These are phyloP conservation scores for Grammomys surdaster DNA, from an alignment of 2,113 vertebrate genomes.

Conservation along the genomic window DNA sequence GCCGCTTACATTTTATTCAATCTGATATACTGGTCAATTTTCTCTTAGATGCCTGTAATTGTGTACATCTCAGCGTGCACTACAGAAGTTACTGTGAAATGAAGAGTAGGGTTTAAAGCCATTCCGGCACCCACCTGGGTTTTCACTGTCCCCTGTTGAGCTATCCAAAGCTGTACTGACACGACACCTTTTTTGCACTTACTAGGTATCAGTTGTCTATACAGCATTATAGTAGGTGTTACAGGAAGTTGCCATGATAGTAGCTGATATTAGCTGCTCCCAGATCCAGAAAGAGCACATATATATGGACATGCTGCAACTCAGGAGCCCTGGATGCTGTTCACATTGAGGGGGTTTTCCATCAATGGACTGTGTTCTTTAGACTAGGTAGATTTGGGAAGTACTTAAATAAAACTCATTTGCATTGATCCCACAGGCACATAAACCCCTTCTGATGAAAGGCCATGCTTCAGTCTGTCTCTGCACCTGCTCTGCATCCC, in stretches of 20 bases:
- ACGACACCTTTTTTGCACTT: background rate
- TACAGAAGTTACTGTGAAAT: background rate
- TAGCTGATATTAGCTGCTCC: background rate
- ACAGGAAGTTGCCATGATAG: background rate
- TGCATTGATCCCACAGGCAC: background rate
- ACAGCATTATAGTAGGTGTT: background rate
- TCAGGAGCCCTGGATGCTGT: background rate
- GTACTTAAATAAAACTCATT: background rate
- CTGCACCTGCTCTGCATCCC: background rate
- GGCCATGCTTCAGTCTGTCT: background rate
- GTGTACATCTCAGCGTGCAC: background rate
- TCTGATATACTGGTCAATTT: constrained; percentile 99
- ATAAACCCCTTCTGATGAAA: background rate
- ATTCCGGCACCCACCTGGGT: background rate
- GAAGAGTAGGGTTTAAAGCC: constrained; percentile 31
- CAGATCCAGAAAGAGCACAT: background rate
- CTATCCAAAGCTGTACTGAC: constrained; percentile 17
- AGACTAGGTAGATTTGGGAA: background rate
- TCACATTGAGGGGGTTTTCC: background rate
- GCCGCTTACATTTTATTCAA: constrained; percentile 97
- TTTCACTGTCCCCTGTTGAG: background rate
- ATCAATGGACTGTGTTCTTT: background rate
- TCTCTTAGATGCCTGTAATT: constrained; percentile 87
- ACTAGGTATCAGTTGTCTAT: background rate
- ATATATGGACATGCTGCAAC: background rate